Conservation (phyloP, 1,140 invertebrate species). For the Drosophila saltans region DNA sequence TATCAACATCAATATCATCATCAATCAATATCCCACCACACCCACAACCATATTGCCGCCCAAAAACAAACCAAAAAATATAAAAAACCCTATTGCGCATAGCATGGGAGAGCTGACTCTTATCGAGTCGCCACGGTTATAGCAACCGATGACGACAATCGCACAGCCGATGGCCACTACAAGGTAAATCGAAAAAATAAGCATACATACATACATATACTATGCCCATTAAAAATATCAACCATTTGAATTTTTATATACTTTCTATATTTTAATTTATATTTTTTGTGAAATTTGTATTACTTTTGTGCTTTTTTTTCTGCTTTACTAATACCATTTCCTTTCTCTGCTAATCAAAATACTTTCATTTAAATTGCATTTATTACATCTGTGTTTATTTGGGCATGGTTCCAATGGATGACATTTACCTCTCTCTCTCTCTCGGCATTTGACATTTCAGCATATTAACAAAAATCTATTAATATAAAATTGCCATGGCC, state of each 20-base stretch:
- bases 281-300: conserved; percentile 42
- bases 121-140: conserved; percentile 96
- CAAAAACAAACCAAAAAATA: conserved; percentile 6
- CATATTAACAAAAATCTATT: conserved; percentile 56
- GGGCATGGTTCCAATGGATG: conserved; percentile 62
- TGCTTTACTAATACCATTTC: conserved; percentile 32
- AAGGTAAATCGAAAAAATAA: conserved; percentile 87
- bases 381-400: conserved; percentile 50
- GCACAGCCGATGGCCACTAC: conserved; percentile 94
- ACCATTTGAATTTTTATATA: conserved; percentile 13
- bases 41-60: conserved; percentile 13
- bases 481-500: conserved; percentile 52
- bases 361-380: background rate
- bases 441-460: conserved; percentile 59
- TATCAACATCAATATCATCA: conserved; percentile 66
- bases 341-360: conserved; percentile 31
- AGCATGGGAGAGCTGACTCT: conserved; percentile 96
- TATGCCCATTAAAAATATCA: conserved; percentile 28
- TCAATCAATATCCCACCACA: conserved; percentile 45
- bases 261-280: conserved; percentile 13
- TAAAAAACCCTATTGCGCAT: conserved; percentile 88
- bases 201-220: too few relatives aligned
- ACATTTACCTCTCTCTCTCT: conserved; percentile 28
- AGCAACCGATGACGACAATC: conserved; percentile 95
- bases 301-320: conserved; percentile 19